phyloP scores from a whole-genome alignment of 2,888 invertebrate genomes.

The Rhagonycha lutea region DNA sequence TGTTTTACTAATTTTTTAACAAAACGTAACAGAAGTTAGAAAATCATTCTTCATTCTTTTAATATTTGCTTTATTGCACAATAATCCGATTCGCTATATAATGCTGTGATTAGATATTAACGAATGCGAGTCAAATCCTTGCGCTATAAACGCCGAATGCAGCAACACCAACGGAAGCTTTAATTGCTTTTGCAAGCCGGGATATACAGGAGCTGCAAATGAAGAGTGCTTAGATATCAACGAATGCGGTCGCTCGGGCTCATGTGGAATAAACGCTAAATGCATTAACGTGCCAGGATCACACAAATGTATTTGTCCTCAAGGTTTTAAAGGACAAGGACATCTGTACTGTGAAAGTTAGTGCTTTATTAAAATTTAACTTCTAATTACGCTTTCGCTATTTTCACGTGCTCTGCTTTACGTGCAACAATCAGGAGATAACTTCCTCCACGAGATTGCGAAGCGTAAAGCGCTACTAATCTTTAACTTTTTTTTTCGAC shows the following conservation, averaged over 20 bases:
- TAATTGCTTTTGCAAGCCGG: slow-evolving; percentile 72
- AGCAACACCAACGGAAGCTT: slow-evolving; percentile 77
- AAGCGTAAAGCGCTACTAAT: not conserved
- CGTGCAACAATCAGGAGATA: not conserved
- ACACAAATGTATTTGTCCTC: slow-evolving; percentile 76
- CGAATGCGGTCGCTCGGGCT: slow-evolving; percentile 68
- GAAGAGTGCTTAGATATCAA: slow-evolving; percentile 73
- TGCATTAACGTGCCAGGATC: slow-evolving; percentile 83
- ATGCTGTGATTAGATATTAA: slow-evolving; percentile 66
- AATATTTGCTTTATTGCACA: slow-evolving; percentile 9
- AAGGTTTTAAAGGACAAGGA: slow-evolving; percentile 76
- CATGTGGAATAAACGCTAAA: slow-evolving; percentile 77
- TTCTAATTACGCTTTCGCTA: slow-evolving; percentile 11
- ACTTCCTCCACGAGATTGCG: not conserved
- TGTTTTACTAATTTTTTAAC: slow-evolving; percentile 12
- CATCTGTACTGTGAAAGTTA: slow-evolving; percentile 79
- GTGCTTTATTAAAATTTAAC: slow-evolving; percentile 44
- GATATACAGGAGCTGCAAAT: slow-evolving; percentile 65
- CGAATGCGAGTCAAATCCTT: slow-evolving; percentile 71
- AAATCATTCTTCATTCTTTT: slow-evolving; percentile 40
- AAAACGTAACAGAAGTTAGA: slow-evolving; percentile 27
- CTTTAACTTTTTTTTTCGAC: not conserved
- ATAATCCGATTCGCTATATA: slow-evolving; percentile 24
- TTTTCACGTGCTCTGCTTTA: slow-evolving; percentile 6
- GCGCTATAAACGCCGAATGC: slow-evolving; percentile 73